Percentiles rank a stretch among this genome's conserved stretches.
Conservation (phyloP, 2,797 vertebrate species). For the Gymnothorax javanicus region DNA sequence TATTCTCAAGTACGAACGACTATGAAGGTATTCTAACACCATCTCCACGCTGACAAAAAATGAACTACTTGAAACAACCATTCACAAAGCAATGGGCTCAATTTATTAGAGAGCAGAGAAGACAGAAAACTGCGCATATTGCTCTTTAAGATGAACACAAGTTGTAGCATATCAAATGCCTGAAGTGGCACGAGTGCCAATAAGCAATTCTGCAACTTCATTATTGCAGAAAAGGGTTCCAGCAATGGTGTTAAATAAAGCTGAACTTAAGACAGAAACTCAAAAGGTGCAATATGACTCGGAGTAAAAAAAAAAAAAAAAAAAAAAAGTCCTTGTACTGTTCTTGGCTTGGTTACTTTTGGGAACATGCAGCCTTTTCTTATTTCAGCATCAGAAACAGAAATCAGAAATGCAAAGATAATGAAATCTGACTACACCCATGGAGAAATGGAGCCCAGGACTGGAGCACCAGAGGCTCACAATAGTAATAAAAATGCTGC, state of each 20-base stretch:
- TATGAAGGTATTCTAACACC: slow-evolving; percentile 14
- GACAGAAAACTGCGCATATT: slow-evolving; percentile 3
- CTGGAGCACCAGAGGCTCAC: neutral
- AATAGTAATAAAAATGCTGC: neutral
- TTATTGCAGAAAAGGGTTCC: neutral
- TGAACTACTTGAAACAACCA: neutral
- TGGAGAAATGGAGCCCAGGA: neutral
- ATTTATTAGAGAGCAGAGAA: neutral
- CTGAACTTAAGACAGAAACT: neutral
- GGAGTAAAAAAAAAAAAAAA: neutral
- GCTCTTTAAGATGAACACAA: neutral
- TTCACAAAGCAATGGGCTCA: neutral
- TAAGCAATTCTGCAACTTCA: neutral
- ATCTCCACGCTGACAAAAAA: neutral
- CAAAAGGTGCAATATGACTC: neutral
- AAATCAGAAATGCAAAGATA: neutral
- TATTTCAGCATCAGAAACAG: neutral
- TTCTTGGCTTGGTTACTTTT: neutral
- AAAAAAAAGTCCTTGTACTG: neutral
- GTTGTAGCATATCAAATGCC: neutral
- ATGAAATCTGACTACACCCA: neutral
- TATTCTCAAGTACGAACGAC: slow-evolving; percentile 6
- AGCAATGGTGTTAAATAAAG: neutral
- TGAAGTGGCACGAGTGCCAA: neutral
- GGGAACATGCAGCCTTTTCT: neutral